phyloP scores from a whole-genome alignment of 2,797 vertebrate species.

The Xiphorhynchus erythropygius region DNA sequence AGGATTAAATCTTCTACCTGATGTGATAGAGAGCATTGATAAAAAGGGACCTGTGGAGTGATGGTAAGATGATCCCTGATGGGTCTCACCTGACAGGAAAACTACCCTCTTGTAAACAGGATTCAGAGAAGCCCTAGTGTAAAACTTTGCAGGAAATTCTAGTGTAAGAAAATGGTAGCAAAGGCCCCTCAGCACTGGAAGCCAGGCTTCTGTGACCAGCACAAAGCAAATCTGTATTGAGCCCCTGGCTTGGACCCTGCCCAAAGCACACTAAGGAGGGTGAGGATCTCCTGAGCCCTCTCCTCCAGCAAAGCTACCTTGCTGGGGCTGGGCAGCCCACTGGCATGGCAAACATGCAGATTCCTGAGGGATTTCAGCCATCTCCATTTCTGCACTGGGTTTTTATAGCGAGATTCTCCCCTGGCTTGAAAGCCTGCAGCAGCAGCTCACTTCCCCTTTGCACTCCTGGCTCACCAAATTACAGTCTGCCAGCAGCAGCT shows the following conservation, averaged over 20 bases:
- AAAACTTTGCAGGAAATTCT: background rate
- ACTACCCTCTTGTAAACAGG: background rate
- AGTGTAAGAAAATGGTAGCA: background rate
- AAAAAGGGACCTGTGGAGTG: background rate
- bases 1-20: background rate
- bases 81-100: background rate
- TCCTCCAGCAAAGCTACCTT: background rate
- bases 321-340: background rate
- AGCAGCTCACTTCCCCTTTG: background rate
- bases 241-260: background rate
- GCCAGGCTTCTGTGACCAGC: background rate
- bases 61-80: background rate
- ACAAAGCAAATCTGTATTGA: background rate
- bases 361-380: background rate
- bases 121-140: background rate
- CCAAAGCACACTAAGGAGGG: accelerated
- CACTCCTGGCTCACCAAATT: background rate
- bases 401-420: background rate
- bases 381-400: background rate
- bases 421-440: background rate
- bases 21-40: background rate
- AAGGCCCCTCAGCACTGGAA: background rate
- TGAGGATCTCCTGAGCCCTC: background rate
- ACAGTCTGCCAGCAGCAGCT: background rate
- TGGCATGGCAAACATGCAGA: background rate